These are phyloP conservation scores for Vanessa cardui DNA, from an alignment of 2,888 invertebrate species.

Conservation along the genomic window DNA sequence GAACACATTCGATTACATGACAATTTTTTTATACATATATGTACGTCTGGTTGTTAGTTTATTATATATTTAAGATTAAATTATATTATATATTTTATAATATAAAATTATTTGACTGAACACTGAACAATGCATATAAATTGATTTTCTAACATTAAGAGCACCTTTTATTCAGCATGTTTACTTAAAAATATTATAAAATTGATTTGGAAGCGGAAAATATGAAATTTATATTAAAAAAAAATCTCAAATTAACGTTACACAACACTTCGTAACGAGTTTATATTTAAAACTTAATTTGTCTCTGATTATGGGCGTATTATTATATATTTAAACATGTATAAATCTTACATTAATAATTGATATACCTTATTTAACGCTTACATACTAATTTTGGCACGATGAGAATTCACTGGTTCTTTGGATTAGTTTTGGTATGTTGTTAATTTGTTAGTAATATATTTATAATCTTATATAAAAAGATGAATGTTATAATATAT, in stretches of 20 bases:
- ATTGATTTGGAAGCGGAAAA: slow-evolving; percentile 20
- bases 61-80: not conserved
- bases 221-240: not conserved
- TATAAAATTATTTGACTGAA: not conserved
- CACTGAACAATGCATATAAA: not conserved
- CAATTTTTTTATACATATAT: no score
- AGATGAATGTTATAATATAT: no score
- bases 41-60: no score
- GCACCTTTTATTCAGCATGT: slow-evolving; percentile 76
- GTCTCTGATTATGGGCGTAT: no score
- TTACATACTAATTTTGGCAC: slow-evolving; percentile 64
- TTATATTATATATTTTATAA: not conserved
- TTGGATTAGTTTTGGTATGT: slow-evolving; percentile 47
- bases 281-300: not conserved
- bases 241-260: not conserved
- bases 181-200: slow-evolving; percentile 28
- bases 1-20: no score
- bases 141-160: slow-evolving; percentile 44
- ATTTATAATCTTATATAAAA: not conserved
- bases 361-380: not conserved
- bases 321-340: no score
- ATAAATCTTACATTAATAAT: not conserved
- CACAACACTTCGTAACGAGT: no score
- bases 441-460: not conserved
- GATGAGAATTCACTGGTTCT: slow-evolving; percentile 72